phyloP scores from a whole-genome alignment of 2,113 vertebrate species.

The Charadrius vociferus region DNA sequence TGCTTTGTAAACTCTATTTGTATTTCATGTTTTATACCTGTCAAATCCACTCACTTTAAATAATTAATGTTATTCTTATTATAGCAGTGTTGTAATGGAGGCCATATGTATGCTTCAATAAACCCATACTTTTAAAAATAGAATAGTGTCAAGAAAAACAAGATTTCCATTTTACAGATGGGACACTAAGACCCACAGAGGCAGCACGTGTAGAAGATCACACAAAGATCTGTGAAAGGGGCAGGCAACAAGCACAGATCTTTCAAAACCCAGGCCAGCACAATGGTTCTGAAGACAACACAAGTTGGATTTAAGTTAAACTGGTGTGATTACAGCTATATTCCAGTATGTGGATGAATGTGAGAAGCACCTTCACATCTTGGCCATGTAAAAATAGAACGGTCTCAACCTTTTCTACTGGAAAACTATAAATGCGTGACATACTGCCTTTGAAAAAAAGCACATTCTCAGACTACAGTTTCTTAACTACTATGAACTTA shows the following conservation, averaged over 20 bases:
- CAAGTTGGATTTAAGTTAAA: neutral
- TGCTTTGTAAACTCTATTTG: neutral
- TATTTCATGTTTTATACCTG: neutral
- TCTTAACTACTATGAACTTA: neutral
- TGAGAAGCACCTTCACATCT: neutral
- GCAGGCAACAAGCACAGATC: neutral
- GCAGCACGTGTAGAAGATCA: neutral
- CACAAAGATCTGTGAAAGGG: neutral
- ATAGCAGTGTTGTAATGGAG: neutral
- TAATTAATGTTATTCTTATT: neutral
- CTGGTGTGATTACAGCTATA: neutral
- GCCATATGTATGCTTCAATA: neutral
- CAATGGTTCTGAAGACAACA: neutral
- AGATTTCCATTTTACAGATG: neutral
- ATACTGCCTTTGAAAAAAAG: fast-evolving
- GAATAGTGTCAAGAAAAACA: neutral
- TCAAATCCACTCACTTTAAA: neutral
- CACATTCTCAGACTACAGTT: neutral
- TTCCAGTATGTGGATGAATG: neutral
- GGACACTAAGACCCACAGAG: neutral
- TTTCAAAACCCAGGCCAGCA: neutral
- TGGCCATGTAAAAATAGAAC: neutral
- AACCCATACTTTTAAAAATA: neutral
- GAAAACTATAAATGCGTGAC: neutral
- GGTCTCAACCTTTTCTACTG: neutral